Evolutionary conservation across 53 echinoderm and acorn worm species (phyloP), one percentile per base, ranked within the genome.

Genomic region (Apostichopus leukothele): DNA sequence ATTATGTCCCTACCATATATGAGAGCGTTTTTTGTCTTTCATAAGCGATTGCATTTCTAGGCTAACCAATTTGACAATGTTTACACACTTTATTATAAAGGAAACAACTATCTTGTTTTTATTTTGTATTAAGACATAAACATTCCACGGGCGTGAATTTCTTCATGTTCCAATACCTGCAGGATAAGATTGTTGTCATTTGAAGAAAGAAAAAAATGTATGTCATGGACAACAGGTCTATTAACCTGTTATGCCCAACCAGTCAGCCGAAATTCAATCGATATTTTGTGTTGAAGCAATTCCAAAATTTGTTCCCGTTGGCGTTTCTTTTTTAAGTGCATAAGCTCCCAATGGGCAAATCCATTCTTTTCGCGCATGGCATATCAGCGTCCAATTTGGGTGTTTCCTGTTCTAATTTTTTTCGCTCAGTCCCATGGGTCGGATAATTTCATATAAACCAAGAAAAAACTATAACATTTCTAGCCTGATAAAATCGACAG

Each of bases 341-440:
- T 18, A 71, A 71, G 71, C 71, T 71, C 71, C 71, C 71, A 71
- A 71, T 18, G 71, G 71, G 71, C 71, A 71, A 13, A 71, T 71
- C 71, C 71, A 71, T 71, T 71, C 71, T 71, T 63, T 16, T 63
- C 39, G 63, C 71, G 71, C 71, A 18, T 71, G 18, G 71, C 71
- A 71, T n/a, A 71, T 71, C 39, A 39, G 3, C 71, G 20, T 71
- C 18, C 71, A 71, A 71, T 16, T 71, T 71, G 71, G 71, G 71
- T 71, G 71, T 71, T 71, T 71, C 71, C 71, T 71, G 71, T 71
- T 19, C 71, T 71, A 71, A 71, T 71, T 71, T 63, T 63, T 39
- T 57, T 10, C 57, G 10, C 7, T 57, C 57, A 57, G 57, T 57
- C 10, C 10, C 57, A 57, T 57, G 57, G 57, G 10, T 57, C 57